A percentile compares a stretch with the other conserved stretches of the same genome.
phyloP scores from a whole-genome alignment of 2,113 vertebrate genomes.

The Poeciliopsis turrubarensis region DNA sequence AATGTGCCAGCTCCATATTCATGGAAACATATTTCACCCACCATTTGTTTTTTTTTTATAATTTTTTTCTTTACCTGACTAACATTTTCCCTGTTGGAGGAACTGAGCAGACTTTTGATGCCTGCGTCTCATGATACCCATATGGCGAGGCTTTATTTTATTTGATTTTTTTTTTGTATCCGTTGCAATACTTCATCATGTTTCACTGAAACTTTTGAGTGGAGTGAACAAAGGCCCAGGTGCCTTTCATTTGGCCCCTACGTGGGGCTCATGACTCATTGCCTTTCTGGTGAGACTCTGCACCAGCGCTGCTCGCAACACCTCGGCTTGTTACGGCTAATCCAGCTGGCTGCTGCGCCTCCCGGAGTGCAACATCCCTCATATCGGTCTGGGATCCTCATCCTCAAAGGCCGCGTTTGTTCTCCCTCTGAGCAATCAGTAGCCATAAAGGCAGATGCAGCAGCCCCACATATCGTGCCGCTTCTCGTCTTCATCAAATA shows the following conservation, averaged over 20 bases:
- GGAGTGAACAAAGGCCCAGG: constrained; percentile 10
- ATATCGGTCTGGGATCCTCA: constrained; percentile 25
- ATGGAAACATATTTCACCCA: too few species aligned
- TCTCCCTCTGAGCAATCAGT: constrained; percentile 16
- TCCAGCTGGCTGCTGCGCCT: constrained; percentile 20
- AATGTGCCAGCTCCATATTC: too few species aligned
- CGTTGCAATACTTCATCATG: not conserved
- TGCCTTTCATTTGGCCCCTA: constrained; percentile 30
- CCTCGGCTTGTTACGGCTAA: constrained; percentile 17
- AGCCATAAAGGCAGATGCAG: not conserved
- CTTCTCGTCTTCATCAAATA: constrained; percentile 37
- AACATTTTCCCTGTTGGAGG: too few species aligned
- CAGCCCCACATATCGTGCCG: constrained; percentile 3
- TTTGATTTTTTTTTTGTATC: not conserved
- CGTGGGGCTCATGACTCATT: constrained; percentile 13
- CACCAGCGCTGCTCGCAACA: not conserved
- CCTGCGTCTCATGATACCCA: too few species aligned
- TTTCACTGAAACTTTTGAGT: not conserved
- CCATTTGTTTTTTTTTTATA: too few species aligned
- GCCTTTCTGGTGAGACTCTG: constrained; percentile 18
- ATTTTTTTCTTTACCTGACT: too few species aligned
- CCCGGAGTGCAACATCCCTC: constrained; percentile 13
- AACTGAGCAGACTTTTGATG: too few species aligned
- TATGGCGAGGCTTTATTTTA: too few species aligned
- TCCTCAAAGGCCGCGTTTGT: constrained; percentile 23